Conservation (phyloP, 2,113 vertebrate genomes). For the Anguilla japonica region DNA sequence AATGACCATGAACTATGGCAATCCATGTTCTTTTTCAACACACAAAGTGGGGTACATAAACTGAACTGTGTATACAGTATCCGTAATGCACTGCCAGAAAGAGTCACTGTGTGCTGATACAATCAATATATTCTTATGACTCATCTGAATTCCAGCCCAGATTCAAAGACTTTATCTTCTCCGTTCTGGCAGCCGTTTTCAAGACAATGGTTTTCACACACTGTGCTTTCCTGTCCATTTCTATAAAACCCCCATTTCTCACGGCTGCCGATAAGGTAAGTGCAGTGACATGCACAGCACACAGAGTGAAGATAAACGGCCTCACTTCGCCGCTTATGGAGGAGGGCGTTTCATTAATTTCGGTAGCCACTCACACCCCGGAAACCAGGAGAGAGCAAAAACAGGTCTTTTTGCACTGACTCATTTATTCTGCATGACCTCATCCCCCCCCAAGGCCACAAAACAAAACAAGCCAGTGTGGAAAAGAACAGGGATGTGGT, state of each 20-base stretch:
- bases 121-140: neutral
- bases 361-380: neutral
- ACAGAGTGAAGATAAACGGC: neutral
- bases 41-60: neutral
- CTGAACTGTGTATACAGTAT: neutral
- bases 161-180: neutral
- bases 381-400: neutral
- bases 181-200: neutral
- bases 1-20: neutral
- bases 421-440: conserved; percentile 10
- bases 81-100: neutral
- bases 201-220: neutral
- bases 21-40: neutral
- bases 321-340: conserved; percentile 3
- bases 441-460: neutral
- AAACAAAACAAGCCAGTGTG: conserved; percentile 19
- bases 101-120: neutral
- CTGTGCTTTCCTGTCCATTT: neutral
- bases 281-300: neutral
- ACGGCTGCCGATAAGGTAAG: neutral
- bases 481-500: conserved; percentile 13
- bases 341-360: neutral
- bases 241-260: conserved; percentile 1
- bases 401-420: neutral
- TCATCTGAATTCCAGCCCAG: neutral